Conservation (phyloP, 2,888 invertebrate species). For the Orthonevra nobilis region DNA sequence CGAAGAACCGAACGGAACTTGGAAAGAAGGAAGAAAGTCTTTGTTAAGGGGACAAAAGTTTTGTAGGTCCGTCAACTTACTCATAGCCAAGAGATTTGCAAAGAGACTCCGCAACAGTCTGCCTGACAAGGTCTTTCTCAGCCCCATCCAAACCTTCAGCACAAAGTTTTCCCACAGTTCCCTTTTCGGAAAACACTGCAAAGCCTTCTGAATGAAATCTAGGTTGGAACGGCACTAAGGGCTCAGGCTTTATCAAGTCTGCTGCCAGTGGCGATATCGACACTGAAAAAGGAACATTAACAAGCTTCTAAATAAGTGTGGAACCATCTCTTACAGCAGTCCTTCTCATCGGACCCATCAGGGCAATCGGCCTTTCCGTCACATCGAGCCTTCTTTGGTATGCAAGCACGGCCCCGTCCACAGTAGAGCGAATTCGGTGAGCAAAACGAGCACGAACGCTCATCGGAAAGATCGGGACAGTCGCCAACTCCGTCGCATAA, state of each 20-base stretch:
- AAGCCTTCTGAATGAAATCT: conserved; percentile 89
- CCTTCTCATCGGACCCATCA: conserved; percentile 92
- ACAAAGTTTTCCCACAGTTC: conserved; percentile 89
- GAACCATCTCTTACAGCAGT: conserved; percentile 86
- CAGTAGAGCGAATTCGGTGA: conserved; percentile 87
- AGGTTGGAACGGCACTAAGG: conserved; percentile 86
- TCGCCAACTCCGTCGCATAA: conserved; percentile 93
- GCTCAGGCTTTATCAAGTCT: conserved; percentile 83
- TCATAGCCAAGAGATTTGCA: conserved; percentile 89
- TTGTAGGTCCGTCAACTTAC: conserved; percentile 81
- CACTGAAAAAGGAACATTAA: conserved; percentile 81
- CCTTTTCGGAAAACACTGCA: conserved; percentile 92
- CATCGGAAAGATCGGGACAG: conserved; percentile 91
- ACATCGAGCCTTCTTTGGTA: conserved; percentile 86
- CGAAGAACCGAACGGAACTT: conserved; percentile 87
- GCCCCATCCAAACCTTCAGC: conserved; percentile 87
- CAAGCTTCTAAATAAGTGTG: not conserved
- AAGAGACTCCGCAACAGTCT: conserved; percentile 88
- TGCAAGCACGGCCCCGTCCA: conserved; percentile 88
- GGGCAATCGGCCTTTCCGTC: conserved; percentile 92
- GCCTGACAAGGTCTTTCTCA: conserved; percentile 80
- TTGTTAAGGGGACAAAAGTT: not conserved
- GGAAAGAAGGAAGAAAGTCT: conserved; percentile 69
- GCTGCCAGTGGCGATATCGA: conserved; percentile 87
- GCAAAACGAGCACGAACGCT: conserved; percentile 90